phyloP scores from a whole-genome alignment of 2,888 invertebrate species.

The Loripinus fragilis region DNA sequence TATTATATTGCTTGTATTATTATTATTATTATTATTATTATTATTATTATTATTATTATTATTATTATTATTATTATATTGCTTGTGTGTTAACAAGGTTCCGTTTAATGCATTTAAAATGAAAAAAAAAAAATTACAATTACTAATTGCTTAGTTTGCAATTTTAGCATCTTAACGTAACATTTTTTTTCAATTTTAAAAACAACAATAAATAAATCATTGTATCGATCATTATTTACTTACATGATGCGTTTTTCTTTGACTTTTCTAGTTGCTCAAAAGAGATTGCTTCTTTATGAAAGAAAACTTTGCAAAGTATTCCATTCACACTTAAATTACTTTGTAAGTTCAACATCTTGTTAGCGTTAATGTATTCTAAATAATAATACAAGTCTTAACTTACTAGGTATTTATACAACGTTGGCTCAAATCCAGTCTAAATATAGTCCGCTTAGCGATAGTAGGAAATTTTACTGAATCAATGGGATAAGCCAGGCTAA shows the following conservation, averaged over 20 bases:
- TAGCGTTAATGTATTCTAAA: background rate
- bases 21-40: background rate
- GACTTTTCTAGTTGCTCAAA: conserved; percentile 8
- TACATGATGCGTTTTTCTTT: background rate
- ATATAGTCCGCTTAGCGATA: conserved; percentile 1
- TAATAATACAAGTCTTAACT: background rate
- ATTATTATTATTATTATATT: background rate
- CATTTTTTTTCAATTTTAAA: background rate
- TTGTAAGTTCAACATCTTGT: background rate
- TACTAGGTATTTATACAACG: conserved; percentile 1
- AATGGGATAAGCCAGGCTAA: background rate
- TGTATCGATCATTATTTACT: background rate
- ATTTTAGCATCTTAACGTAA: background rate
- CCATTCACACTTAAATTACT: background rate
- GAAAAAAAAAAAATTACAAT: background rate
- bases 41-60: background rate
- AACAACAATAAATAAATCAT: too few relatives aligned
- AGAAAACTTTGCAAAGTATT: background rate
- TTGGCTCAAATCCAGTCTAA: background rate
- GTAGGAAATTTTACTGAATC: background rate
- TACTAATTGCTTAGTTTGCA: background rate
- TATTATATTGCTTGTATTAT: background rate
- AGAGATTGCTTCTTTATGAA: background rate
- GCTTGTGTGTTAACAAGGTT: too few relatives aligned
- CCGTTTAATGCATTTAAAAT: too few relatives aligned